A percentile compares a stretch with the other conserved stretches of the same genome.
Conservation (phyloP, 2,797 vertebrate species). For the Characodon lateralis region DNA sequence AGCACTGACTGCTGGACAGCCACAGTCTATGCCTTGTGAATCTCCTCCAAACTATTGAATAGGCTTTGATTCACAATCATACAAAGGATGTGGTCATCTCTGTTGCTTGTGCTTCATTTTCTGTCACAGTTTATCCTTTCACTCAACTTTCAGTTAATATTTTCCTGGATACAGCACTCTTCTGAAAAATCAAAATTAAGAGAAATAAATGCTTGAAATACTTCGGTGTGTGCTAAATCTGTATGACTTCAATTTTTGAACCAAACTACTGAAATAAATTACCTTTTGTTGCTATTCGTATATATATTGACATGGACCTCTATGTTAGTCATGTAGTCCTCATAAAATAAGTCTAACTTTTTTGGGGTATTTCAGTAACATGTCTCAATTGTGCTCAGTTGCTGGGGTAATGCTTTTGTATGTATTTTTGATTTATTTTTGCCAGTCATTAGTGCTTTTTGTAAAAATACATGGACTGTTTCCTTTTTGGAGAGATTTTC, state of each 20-base stretch:
- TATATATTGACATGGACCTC: not conserved
- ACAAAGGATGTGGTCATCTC: not conserved
- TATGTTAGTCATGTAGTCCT: not conserved
- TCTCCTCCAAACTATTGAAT: not conserved
- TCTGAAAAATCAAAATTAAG: not conserved
- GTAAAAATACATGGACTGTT: not conserved
- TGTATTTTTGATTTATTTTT: not conserved
- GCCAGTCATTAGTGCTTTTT: not conserved
- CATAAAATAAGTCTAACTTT: constrained; percentile 8
- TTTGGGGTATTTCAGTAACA: constrained; percentile 13
- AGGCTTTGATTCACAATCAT: not conserved
- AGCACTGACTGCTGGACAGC: too few species aligned
- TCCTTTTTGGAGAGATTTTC: constrained; percentile 17
- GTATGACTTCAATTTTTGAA: too few species aligned
- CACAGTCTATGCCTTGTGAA: not conserved
- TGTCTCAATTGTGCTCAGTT: constrained; percentile 8
- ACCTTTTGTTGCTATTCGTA: not conserved
- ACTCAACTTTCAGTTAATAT: not conserved
- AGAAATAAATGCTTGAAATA: not conserved
- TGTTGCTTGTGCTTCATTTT: not conserved
- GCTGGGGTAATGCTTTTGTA: not conserved
- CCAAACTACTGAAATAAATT: not conserved
- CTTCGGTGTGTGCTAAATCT: not conserved
- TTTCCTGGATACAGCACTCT: not conserved
- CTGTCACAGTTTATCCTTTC: not conserved